Evolutionary conservation across 23 tunicate species (phyloP), one percentile per base, ranked within the genome.

Genomic region (Corella eumyota): DNA sequence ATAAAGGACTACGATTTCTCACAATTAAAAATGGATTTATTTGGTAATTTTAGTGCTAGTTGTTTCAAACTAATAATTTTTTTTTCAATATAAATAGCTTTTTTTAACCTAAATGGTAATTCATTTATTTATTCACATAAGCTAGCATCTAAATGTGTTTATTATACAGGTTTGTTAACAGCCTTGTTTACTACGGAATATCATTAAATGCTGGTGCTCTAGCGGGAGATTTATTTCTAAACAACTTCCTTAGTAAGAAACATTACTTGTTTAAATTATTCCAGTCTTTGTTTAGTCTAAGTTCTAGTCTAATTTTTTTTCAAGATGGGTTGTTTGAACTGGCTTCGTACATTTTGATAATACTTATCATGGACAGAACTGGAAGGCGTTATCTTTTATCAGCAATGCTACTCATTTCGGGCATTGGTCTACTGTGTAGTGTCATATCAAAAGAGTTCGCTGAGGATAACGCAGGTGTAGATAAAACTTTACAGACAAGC

Each of bases 301-400:
- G n/a, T n/a, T n/a, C n/a, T n/a, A n/a, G n/a, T n/a, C n/a, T n/a
- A n/a, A n/a, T n/a, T n/a, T n/a, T n/a, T n/a, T 28, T 65, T 5
- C 6, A 19, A 76, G 83, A 58, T 50, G 83, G 73, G 22, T 73
- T 76, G 28, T 26, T 76, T 24, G 83, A 67, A 20, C 28, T 76
- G 7, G 60, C 47, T 22, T 44, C 83, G 1, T 47, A 76, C 61
- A 28, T 67, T 67, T 44, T 47, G 9, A 34, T 34, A 47, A 46
- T 67, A 6, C 7, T 53, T 20, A 22, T 76, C 23, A 67, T 76
- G 57, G 50, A 76, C 48, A 33, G 68, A 32, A 30, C 58, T 1
- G 83, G 83, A 24, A 55, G 83, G 47, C 45, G 74, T 34, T 5
- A 66, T 1, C 57, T 76, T 25, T 49, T 76, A 25, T 36, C 80